Conservation (phyloP, 2,113 vertebrate species). For the Cettia cetti region DNA sequence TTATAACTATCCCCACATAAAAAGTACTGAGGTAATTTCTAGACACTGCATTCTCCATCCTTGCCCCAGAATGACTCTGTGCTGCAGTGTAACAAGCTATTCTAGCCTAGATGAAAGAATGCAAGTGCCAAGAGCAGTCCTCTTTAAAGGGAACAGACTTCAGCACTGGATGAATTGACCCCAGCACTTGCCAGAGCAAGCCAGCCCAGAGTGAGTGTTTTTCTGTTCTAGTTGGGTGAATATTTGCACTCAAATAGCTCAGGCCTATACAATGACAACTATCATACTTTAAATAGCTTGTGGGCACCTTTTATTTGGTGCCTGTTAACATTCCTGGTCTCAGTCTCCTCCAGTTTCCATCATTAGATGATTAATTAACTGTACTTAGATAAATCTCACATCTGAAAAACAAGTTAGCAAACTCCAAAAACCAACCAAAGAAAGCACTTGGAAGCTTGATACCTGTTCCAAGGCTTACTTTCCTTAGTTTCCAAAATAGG, state of each 20-base stretch:
- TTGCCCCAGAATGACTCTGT: background rate
- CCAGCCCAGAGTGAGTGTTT: background rate
- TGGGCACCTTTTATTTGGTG: background rate
- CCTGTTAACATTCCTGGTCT: background rate
- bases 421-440: background rate
- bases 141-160: background rate
- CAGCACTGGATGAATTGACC: background rate
- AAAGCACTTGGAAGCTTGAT: background rate
- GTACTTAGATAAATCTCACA: background rate
- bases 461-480: background rate
- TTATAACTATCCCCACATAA: background rate
- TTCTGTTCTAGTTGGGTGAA: background rate
- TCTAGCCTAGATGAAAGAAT: background rate
- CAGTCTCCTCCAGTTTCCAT: background rate
- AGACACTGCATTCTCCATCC: background rate
- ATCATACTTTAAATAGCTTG: background rate
- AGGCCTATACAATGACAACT: background rate
- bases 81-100: background rate
- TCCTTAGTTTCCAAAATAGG: background rate
- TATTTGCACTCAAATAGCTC: background rate
- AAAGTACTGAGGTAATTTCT: background rate
- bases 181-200: background rate
- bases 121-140: background rate
- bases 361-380: background rate
- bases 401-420: background rate